phyloP scores from a whole-genome alignment of 2,113 vertebrate genomes.

The Psilopsiagon aurifrons region DNA sequence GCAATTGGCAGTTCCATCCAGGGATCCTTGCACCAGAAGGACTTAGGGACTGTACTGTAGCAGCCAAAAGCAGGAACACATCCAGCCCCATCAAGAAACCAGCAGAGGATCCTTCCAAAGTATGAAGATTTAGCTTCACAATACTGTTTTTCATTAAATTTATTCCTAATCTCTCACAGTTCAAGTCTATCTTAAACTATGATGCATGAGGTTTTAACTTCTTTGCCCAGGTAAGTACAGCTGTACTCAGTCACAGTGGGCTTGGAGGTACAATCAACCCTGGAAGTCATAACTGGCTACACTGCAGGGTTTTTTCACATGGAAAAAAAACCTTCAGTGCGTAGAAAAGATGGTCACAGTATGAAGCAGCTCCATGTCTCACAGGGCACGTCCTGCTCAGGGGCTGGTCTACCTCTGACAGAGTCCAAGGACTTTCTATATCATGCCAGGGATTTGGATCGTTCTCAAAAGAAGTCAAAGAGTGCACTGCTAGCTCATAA shows the following conservation, averaged over 20 bases:
- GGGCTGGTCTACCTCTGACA: background rate
- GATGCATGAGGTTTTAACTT: background rate
- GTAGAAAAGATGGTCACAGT: too few relatives aligned
- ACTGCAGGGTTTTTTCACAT: background rate
- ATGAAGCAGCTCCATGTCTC: background rate
- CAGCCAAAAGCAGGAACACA: background rate
- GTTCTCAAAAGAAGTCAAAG: background rate
- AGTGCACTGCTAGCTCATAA: background rate
- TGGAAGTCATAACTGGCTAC: background rate
- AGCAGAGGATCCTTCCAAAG: background rate
- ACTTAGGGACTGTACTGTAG: background rate
- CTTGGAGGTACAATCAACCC: background rate
- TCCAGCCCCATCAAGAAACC: background rate
- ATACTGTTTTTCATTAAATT: background rate
- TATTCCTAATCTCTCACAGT: background rate
- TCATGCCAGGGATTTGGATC: background rate
- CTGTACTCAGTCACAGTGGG: background rate
- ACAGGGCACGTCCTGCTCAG: rapidly evolving
- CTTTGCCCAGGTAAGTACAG: background rate
- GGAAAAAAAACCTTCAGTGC: background rate
- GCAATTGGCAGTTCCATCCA: background rate
- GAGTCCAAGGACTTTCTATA: background rate
- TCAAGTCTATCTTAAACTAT: background rate
- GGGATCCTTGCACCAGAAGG: background rate
- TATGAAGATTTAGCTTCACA: background rate